Evolutionary conservation across 2,888 invertebrate species (phyloP).

Genomic region (Eristalis pertinax): DNA sequence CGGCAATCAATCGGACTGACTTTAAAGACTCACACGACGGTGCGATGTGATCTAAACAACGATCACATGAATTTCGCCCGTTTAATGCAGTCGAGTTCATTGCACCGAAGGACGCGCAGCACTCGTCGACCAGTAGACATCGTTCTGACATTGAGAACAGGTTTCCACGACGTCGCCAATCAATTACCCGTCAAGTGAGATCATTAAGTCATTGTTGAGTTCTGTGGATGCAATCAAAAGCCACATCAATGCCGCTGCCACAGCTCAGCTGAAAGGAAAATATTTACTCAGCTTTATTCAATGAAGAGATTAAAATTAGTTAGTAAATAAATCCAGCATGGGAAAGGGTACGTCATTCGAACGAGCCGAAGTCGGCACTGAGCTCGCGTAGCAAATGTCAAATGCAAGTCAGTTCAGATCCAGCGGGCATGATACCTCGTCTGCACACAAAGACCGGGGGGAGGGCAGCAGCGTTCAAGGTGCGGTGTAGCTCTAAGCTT

Average conservation of each 20-base stretch:
- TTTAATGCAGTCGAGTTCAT: background rate
- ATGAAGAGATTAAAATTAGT: slow-evolving; percentile 30
- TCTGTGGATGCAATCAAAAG: background rate
- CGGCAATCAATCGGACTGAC: background rate
- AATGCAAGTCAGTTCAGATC: background rate
- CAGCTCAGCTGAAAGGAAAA: background rate
- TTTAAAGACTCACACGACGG: background rate
- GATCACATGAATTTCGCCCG: background rate
- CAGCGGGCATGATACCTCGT: background rate
- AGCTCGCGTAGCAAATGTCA: background rate
- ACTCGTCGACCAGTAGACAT: background rate
- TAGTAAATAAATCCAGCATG: background rate
- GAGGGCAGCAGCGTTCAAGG: slow-evolving; percentile 12
- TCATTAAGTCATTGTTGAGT: background rate
- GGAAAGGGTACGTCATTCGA: background rate
- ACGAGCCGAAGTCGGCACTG: background rate
- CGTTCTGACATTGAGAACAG: background rate
- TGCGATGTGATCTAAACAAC: background rate
- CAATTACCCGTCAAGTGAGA: background rate
- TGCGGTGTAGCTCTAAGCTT: slow-evolving; percentile 6
- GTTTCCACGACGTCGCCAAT: background rate
- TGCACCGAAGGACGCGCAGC: background rate
- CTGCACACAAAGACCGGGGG: background rate
- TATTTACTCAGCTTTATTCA: slow-evolving; percentile 3
- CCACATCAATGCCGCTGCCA: background rate